Conservation (phyloP, 2,888 invertebrate genomes). For the Fragum whitleyi region DNA sequence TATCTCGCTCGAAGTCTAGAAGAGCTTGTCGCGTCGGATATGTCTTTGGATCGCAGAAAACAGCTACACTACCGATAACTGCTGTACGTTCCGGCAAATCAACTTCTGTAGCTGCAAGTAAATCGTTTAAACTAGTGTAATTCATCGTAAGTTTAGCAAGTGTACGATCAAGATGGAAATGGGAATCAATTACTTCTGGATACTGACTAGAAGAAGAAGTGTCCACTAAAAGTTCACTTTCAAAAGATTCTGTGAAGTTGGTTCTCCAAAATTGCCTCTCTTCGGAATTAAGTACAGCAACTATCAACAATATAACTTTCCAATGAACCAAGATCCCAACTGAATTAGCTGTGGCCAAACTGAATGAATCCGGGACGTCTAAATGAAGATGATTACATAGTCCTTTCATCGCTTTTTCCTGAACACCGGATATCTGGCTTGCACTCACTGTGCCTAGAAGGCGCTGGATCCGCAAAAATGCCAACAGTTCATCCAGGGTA, state of each 20-base stretch:
- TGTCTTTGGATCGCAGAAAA: conserved; percentile 21
- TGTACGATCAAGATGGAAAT: no score
- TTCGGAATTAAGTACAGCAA: conserved; percentile 2
- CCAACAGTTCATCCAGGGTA: not conserved
- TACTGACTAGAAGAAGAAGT: no score
- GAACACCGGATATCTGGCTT: no score
- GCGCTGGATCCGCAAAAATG: not conserved
- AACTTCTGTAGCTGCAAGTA: no score
- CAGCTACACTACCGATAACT: conserved; percentile 18
- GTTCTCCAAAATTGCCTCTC: conserved; percentile 15
- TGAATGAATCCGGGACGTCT: not conserved
- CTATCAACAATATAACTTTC: conserved; percentile 12
- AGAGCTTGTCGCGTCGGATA: no score
- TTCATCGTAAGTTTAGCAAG: no score
- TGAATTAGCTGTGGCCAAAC: conserved; percentile 9
- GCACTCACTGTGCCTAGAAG: conserved; percentile 5
- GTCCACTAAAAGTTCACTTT: no score
- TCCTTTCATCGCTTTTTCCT: not conserved
- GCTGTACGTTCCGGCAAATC: no score
- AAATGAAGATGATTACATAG: not conserved
- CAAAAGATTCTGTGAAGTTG: not conserved
- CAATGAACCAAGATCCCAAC: conserved; percentile 23
- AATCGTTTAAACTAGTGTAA: no score
- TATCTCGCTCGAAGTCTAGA: no score
- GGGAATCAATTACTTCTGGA: no score